Percentiles rank a stretch among this genome's conserved stretches.
Evolutionary conservation across 1,140 invertebrate species (phyloP).

Genomic region (Intoshia linei): DNA sequence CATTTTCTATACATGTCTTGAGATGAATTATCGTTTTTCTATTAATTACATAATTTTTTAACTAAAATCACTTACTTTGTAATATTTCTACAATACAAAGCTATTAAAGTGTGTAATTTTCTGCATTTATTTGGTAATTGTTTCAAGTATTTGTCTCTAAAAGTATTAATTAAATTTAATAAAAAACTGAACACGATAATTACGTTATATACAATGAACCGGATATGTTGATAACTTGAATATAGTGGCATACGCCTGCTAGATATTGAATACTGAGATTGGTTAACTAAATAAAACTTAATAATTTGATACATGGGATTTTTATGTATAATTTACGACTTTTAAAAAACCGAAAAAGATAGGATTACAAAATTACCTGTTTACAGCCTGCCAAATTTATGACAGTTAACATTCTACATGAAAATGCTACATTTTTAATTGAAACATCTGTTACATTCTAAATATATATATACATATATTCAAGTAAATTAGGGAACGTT

Average conservation of each 20-base stretch:
- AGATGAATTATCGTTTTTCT: no score
- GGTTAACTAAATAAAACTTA: conserved; percentile 11
- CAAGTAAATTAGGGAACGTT: no score
- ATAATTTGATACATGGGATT: neutral
- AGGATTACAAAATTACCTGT: conserved; percentile 11
- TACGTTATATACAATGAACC: conserved; percentile 19
- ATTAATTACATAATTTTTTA: neutral
- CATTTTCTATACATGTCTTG: no score
- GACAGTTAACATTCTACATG: conserved; percentile 17
- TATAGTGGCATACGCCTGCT: conserved; percentile 21
- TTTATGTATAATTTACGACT: neutral
- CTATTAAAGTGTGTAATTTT: conserved; percentile 12
- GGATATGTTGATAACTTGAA: conserved; percentile 16
- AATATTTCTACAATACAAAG: conserved; percentile 18
- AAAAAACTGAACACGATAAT: no score
- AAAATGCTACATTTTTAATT: conserved; percentile 23
- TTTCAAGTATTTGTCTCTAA: conserved; percentile 21
- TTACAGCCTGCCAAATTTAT: conserved; percentile 20
- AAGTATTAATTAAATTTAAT: no score
- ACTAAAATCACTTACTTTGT: conserved; percentile 13
- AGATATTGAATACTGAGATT: conserved; percentile 22
- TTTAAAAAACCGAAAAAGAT: neutral
- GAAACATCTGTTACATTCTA: conserved; percentile 21
- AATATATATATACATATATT: conserved; percentile 4
- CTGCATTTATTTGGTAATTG: conserved; percentile 20